Evolutionary conservation across 1,140 invertebrate species (phyloP).

Genomic region (Ceratina australensis): DNA sequence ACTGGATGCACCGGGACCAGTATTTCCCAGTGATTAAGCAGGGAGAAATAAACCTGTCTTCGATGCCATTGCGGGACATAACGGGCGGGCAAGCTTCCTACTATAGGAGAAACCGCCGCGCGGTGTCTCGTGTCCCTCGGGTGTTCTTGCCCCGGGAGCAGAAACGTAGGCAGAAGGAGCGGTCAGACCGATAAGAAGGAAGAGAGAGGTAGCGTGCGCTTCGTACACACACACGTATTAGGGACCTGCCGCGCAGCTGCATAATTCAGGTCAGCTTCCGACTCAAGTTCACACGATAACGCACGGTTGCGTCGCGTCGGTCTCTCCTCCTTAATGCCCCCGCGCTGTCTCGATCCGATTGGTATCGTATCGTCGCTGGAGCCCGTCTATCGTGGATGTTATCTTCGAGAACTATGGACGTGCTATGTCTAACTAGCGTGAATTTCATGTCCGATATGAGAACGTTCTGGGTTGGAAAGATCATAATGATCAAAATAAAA

Average conservation of each 20-base stretch:
- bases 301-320: constrained; percentile 21
- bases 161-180: constrained; percentile 7
- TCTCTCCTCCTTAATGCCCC: constrained; percentile 1
- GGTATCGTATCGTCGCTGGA: constrained; percentile 25
- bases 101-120: constrained; percentile 45
- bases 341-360: constrained; percentile 36
- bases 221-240: neutral
- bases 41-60: constrained; percentile 65
- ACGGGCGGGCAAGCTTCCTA: constrained; percentile 62
- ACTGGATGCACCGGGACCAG: constrained; percentile 9
- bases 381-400: constrained; percentile 19
- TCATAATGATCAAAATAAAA: too few species aligned
- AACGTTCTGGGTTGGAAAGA: too few species aligned
- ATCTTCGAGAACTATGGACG: neutral
- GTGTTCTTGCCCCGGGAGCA: constrained; percentile 55
- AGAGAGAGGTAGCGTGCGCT: constrained; percentile 19
- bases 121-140: constrained; percentile 39
- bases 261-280: constrained; percentile 59
- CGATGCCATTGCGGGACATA: constrained; percentile 58
- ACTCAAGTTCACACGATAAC: constrained; percentile 61
- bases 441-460: constrained; percentile 1
- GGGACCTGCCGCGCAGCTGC: constrained; percentile 48
- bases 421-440: constrained; percentile 1
- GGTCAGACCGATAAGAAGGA: neutral
- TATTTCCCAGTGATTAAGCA: constrained; percentile 47